phyloP scores from a whole-genome alignment of 2,113 vertebrate species.

The Pardalotus punctatus region DNA sequence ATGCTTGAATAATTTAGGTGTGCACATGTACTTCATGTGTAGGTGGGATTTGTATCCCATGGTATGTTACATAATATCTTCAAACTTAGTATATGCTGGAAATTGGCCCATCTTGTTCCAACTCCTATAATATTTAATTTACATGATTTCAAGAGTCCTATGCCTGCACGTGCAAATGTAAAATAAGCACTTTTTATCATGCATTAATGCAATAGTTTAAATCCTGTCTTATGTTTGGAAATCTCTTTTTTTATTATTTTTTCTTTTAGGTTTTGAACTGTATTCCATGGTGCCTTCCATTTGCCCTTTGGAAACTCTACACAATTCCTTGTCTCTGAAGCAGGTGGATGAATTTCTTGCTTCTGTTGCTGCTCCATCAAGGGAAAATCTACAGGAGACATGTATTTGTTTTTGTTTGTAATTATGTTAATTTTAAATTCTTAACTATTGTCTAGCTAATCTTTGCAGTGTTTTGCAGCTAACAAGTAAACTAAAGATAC shows the following conservation, averaged over 20 bases:
- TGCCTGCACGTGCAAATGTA: constrained; percentile 37
- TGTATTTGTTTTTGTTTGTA: constrained; percentile 69
- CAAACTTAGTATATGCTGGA: constrained; percentile 15
- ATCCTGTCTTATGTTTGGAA: constrained; percentile 21
- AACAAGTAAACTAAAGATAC: background rate
- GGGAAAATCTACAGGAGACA: constrained; percentile 69
- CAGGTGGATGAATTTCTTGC: constrained; percentile 90
- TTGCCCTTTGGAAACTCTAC: constrained; percentile 89
- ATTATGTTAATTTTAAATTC: background rate
- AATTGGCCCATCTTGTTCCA: constrained; percentile 16
- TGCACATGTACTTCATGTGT: background rate
- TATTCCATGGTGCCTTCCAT: constrained; percentile 94
- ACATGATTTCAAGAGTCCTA: constrained; percentile 1
- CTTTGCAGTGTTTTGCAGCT: background rate
- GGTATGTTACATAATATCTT: background rate
- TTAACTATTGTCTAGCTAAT: background rate
- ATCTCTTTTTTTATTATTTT: constrained; percentile 21
- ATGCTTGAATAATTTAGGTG: background rate
- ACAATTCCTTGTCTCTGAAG: constrained; percentile 89
- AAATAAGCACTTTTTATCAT: background rate
- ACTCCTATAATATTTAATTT: constrained; percentile 28
- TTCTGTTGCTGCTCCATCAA: constrained; percentile 79
- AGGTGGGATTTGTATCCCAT: background rate
- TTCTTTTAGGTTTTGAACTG: constrained; percentile 83
- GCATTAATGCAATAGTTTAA: background rate